Conservation (phyloP, 2,888 invertebrate species). For the Cecidostiba fungosa region DNA sequence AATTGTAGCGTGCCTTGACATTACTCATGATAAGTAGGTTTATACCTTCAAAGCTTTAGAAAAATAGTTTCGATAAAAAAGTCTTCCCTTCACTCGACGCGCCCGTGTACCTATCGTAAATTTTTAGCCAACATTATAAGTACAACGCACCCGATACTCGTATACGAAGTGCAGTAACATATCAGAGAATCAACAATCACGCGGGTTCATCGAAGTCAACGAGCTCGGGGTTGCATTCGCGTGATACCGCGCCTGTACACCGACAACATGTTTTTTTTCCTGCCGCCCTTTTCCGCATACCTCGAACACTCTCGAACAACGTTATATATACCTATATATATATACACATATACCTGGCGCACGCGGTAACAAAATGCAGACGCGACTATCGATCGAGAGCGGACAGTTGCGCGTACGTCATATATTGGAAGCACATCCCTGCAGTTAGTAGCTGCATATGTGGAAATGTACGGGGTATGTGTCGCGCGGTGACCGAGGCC, state of each 20-base stretch:
- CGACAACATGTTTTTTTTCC: background rate
- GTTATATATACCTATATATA: background rate
- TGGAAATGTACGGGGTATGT: background rate
- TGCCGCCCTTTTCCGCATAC: background rate
- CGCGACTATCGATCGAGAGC: background rate
- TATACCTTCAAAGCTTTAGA: too few species aligned
- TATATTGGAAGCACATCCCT: background rate
- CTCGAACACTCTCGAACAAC: background rate
- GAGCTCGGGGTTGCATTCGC: background rate
- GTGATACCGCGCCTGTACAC: background rate
- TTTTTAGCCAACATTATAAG: too few species aligned
- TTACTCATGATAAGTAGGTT: too few species aligned
- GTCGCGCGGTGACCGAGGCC: constrained; percentile 3
- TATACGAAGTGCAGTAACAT: too few species aligned
- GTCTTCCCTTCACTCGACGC: too few species aligned
- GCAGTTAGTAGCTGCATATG: background rate
- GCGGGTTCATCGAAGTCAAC: background rate
- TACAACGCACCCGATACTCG: background rate
- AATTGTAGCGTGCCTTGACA: too few species aligned
- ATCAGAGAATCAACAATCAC: background rate
- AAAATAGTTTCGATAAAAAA: too few species aligned
- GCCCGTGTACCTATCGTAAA: too few species aligned
- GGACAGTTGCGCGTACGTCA: background rate
- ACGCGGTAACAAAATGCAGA: too few species aligned
- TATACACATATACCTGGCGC: background rate